Conservation (phyloP, 1,140 invertebrate species). For the Drosophila seguyi region DNA sequence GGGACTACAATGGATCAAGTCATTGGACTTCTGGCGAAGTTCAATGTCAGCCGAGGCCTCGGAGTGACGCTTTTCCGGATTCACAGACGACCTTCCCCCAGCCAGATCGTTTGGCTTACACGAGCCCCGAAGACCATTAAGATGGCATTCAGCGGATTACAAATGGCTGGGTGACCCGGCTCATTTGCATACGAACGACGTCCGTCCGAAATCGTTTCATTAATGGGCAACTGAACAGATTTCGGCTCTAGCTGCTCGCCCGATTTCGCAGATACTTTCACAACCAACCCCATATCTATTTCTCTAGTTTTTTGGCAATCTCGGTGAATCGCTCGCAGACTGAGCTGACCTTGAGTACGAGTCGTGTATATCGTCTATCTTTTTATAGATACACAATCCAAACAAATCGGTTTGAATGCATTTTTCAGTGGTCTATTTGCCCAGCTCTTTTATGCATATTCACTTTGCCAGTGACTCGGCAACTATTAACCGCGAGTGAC, state of each 20-base stretch:
- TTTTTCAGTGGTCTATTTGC: constrained; percentile 64
- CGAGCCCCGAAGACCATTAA: constrained; percentile 44
- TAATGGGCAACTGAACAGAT: constrained; percentile 53
- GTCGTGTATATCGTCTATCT: constrained; percentile 11
- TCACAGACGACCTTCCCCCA: constrained; percentile 7
- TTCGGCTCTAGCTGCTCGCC: constrained; percentile 39
- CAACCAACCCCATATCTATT: constrained; percentile 45
- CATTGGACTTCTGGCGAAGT: constrained; percentile 59
- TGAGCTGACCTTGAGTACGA: constrained; percentile 64
- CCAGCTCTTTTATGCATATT: constrained; percentile 70
- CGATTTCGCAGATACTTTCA: constrained; percentile 75
- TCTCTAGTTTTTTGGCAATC: constrained; percentile 54
- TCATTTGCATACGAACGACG: constrained; percentile 68
- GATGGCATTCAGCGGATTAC: constrained; percentile 59
- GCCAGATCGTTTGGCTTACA: constrained; percentile 37
- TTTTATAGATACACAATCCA: constrained; percentile 48
- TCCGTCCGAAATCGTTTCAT: constrained; percentile 62
- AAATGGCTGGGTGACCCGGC: constrained; percentile 46
- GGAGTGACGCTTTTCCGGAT: constrained; percentile 21
- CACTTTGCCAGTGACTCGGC: constrained; percentile 64
- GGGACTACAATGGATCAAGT: constrained; percentile 23
- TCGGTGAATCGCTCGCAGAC: constrained; percentile 38
- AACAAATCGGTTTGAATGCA: constrained; percentile 66
- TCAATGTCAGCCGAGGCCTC: constrained; percentile 58
- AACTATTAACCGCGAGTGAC: constrained; percentile 27